phyloP scores from a whole-genome alignment of 92 coral and sea anemone genomes.

The Anthopleura xanthogrammica region DNA sequence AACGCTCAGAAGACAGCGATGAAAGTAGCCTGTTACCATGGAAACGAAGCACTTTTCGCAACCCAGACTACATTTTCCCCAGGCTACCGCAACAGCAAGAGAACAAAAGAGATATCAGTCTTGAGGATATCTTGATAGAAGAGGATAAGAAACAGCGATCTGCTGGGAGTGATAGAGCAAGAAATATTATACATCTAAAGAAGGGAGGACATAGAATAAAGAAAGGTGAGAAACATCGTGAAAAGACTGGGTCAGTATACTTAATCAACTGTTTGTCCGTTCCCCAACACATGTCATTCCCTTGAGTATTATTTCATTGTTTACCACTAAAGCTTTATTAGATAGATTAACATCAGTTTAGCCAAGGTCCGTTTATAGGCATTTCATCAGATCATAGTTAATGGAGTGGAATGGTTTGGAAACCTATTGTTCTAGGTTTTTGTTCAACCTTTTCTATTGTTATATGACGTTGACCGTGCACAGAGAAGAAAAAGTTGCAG shows the following conservation, averaged over 20 bases:
- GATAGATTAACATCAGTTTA: too few relatives aligned
- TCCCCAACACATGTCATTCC: too few relatives aligned
- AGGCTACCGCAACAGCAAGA: conserved; percentile 19
- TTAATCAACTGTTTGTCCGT: too few relatives aligned
- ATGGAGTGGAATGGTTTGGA: too few relatives aligned
- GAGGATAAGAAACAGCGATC: conserved; percentile 29
- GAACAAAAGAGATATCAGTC: conserved; percentile 57
- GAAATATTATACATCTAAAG: not conserved
- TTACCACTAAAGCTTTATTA: too few relatives aligned
- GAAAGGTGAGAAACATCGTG: not conserved
- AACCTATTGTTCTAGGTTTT: too few relatives aligned
- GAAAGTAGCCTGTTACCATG: conserved; percentile 16
- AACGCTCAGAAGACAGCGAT: conserved; percentile 34
- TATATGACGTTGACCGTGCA: too few relatives aligned
- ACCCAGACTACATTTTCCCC: conserved; percentile 9
- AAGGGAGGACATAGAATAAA: not conserved
- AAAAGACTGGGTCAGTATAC: not conserved
- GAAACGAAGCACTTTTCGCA: conserved; percentile 26
- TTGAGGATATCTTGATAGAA: conserved; percentile 51
- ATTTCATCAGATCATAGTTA: too few relatives aligned
- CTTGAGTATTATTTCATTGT: too few relatives aligned
- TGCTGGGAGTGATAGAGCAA: conserved; percentile 8
- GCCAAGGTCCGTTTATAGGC: too few relatives aligned
- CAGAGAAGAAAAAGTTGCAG: too few relatives aligned
- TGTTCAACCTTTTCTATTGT: too few relatives aligned